Evolutionary conservation across 2,888 invertebrate species (phyloP), one percentile per base, ranked within the genome.

Genomic region (Limnephilus auricula): DNA sequence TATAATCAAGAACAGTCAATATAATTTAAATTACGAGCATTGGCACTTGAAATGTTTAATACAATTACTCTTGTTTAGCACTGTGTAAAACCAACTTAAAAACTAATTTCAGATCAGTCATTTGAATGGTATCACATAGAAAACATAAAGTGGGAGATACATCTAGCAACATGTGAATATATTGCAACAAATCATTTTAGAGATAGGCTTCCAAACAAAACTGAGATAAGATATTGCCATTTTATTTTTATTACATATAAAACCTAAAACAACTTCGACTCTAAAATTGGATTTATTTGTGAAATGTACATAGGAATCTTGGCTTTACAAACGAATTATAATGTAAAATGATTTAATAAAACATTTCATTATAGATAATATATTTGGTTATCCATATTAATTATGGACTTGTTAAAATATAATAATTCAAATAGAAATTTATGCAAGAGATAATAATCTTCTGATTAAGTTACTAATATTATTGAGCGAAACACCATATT

Each of bases 81-180:
- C 96, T 96, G 96, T 95, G 95, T 95, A 95, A 95, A 96, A 96
- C 95, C 96, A 96, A 96, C 96, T 96, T 96, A 96, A 95, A 96
- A 96, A 96, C 96, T 96, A 96, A 96, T 95, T 96, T 96, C 96
- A 96, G 96, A 96, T 96, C 96, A 96, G 96, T 96, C 96, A 95
- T 96, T 94, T 96, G 96, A 91, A 96, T 96, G 96, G 96, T 96
- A 96, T 96, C 96, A 96, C 96, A 96, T 96, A 96, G 96, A 96
- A 96, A 96, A 96, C 94, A 94, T 93, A 93, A 92, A 93, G 92
- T 95, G 95, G 96, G 95, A 92, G 95, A 95, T 96, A 96, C 95
- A 95, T 83, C 85, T 91, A 82, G 31, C 45, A 45, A 45, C 45
- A 78, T 83, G 87, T 88, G 80, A 90, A 82, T 89, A 45, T 50